phyloP scores from a whole-genome alignment of 2,888 invertebrate species.

The Drosophila gaucha region DNA sequence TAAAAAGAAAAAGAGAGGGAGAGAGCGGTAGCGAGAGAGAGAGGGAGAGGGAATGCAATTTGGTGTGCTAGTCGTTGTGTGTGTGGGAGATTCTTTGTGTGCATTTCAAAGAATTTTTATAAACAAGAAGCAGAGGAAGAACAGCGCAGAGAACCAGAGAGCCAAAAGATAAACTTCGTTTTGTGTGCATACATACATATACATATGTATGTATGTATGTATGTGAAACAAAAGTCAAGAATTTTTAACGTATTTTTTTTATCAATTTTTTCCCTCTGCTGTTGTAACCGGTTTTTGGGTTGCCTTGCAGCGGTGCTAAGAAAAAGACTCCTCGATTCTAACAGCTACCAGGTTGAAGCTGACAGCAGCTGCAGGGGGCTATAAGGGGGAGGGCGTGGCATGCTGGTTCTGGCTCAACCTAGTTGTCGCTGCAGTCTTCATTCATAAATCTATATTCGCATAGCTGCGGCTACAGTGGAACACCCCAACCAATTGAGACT shows the following conservation, averaged over 20 bases:
- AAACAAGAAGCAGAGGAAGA: slow-evolving; percentile 52
- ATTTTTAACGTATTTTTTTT: slow-evolving; percentile 45
- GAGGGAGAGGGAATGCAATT: slow-evolving; percentile 54
- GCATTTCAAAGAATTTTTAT: slow-evolving; percentile 79
- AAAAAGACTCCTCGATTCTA: slow-evolving; percentile 23
- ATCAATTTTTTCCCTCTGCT: slow-evolving; percentile 10
- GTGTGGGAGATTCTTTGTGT: slow-evolving; percentile 53
- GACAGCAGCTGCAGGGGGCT: slow-evolving; percentile 36
- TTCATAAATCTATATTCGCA: slow-evolving; percentile 45
- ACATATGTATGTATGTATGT: slow-evolving; percentile 21
- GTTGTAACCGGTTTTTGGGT: slow-evolving; percentile 68
- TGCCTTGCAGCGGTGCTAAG: slow-evolving; percentile 38
- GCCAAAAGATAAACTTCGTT: slow-evolving; percentile 71
- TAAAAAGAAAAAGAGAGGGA: slow-evolving; percentile 48
- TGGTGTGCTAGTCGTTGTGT: slow-evolving; percentile 43
- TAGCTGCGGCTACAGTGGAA: slow-evolving; percentile 7
- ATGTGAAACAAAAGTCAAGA: slow-evolving; percentile 79
- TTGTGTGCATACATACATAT: slow-evolving; percentile 12
- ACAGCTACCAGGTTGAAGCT: slow-evolving; percentile 41
- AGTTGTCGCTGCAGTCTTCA: slow-evolving; percentile 50
- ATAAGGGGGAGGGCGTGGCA: slow-evolving; percentile 22
- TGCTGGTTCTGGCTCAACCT: slow-evolving; percentile 33
- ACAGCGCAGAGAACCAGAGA: slow-evolving; percentile 25
- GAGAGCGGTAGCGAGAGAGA: slow-evolving; percentile 26
- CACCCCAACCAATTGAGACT: slow-evolving; percentile 41